A percentile compares a stretch with the other conserved stretches of the same genome.
Conservation (phyloP, 2,888 invertebrate genomes). For the Acanthosoma haemorrhoidale region DNA sequence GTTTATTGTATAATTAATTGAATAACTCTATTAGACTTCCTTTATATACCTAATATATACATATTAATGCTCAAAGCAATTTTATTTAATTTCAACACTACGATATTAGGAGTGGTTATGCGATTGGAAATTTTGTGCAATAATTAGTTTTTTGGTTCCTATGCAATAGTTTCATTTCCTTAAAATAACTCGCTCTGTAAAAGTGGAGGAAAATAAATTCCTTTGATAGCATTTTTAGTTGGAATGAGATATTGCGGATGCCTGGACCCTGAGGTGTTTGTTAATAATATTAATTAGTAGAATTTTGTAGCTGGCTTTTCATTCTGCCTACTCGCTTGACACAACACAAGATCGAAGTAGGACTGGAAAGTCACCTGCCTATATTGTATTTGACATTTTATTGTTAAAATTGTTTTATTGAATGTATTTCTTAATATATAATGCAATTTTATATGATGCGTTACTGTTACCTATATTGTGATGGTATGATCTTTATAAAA, state of each 20-base stretch:
- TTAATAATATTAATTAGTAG: conserved; percentile 11
- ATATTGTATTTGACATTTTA: conserved; percentile 8
- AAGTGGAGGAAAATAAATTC: not conserved
- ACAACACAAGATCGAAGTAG: conserved; percentile 26
- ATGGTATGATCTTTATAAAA: conserved; percentile 19
- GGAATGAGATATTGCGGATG: not conserved
- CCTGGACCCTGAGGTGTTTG: conserved; percentile 6
- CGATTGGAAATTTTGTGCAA: conserved; percentile 7
- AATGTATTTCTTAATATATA: conserved; percentile 3
- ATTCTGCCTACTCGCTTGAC: conserved; percentile 34
- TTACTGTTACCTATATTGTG: conserved; percentile 29
- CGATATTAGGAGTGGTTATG: not conserved
- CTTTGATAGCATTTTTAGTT: conserved; percentile 11
- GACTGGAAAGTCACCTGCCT: conserved; percentile 35
- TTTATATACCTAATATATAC: not conserved
- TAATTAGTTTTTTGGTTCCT: conserved; percentile 19
- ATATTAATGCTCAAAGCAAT: conserved; percentile 15
- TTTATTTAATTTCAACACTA: conserved; percentile 6
- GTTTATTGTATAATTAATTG: conserved; percentile 1
- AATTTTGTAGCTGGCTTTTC: conserved; percentile 32
- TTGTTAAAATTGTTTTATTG: conserved; percentile 6
- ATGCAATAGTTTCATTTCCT: conserved; percentile 7
- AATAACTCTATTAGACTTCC: conserved; percentile 13
- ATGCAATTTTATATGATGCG: conserved; percentile 23
- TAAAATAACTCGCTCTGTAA: not conserved